Percentiles rank a stretch among this genome's conserved stretches.
These are phyloP conservation scores for Xestia ashworthii DNA, from an alignment of 2,888 invertebrate species.

Conservation along the genomic window DNA sequence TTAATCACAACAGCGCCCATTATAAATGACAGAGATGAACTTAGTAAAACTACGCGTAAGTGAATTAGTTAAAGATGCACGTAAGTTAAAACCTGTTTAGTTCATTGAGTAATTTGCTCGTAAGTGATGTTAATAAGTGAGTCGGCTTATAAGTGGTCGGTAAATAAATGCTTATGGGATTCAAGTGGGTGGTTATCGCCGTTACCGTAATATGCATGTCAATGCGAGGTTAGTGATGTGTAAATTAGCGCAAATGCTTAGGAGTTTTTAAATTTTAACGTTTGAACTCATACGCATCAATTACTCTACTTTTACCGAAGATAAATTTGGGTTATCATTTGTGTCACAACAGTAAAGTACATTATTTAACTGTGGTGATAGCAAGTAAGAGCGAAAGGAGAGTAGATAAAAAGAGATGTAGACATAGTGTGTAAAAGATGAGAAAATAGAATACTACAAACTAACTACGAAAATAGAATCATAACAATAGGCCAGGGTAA, in stretches of 20 bases:
- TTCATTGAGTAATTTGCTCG: constrained; percentile 52
- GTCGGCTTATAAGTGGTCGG: constrained; percentile 33
- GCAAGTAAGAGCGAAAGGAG: no score
- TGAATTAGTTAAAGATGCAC: constrained; percentile 15
- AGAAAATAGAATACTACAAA: no score
- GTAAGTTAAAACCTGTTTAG: constrained; percentile 32
- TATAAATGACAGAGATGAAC: background rate
- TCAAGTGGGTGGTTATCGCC: constrained; percentile 18
- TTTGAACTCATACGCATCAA: background rate
- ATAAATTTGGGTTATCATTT: no score
- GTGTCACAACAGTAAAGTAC: background rate
- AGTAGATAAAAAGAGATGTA: no score
- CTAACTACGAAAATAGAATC: no score
- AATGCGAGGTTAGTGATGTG: background rate
- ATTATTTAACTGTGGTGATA: background rate
- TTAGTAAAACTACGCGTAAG: no score
- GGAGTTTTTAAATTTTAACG: background rate
- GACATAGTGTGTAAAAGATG: no score
- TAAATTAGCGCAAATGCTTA: background rate
- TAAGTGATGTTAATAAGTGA: constrained; percentile 30
- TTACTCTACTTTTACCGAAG: background rate
- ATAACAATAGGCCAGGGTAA: constrained; percentile 5
- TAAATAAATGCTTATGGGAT: constrained; percentile 42
- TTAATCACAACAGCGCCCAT: background rate
- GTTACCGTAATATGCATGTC: constrained; percentile 21